Conservation (phyloP, 2,113 vertebrate species). For the Cynopterus brachyotis region DNA sequence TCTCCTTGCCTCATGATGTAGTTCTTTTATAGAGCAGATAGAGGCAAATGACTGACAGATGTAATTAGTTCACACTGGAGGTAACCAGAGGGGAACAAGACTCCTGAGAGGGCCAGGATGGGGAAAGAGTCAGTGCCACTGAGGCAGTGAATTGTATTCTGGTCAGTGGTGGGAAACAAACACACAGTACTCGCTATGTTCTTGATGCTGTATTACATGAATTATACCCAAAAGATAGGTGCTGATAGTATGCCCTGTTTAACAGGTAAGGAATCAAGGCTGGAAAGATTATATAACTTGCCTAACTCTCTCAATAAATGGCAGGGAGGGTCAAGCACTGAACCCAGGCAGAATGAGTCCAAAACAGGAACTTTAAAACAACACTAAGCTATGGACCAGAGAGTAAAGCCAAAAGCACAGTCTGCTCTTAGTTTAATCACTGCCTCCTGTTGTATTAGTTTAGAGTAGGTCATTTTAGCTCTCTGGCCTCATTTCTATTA, state of each 20-base stretch:
- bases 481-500: neutral
- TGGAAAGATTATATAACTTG: neutral
- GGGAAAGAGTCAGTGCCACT: neutral
- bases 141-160: neutral
- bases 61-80: neutral
- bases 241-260: neutral
- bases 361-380: neutral
- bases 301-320: neutral
- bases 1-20: neutral
- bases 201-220: neutral
- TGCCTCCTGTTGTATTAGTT: neutral
- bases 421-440: neutral
- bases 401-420: neutral
- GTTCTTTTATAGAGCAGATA: neutral
- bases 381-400: neutral
- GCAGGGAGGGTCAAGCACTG: neutral
- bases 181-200: neutral
- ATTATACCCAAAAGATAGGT: neutral
- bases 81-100: neutral
- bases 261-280: neutral
- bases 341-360: neutral
- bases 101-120: neutral
- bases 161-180: neutral
- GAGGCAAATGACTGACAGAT: neutral
- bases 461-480: neutral